These are phyloP conservation scores for Limnephilus lunatus DNA, from an alignment of 2,888 invertebrate species.

Conservation along the genomic window DNA sequence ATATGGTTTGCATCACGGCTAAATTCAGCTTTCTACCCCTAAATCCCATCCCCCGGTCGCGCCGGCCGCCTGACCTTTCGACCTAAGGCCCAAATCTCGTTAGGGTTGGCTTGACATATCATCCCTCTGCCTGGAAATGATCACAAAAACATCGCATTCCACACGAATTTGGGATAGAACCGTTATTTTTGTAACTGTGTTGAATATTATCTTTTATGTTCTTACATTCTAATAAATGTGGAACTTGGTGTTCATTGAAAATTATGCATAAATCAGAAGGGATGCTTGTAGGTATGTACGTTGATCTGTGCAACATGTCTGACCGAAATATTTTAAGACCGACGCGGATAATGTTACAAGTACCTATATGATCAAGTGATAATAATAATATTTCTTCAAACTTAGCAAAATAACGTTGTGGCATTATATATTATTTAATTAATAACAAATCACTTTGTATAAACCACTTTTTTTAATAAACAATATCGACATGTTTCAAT, in stretches of 20 bases:
- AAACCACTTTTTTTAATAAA: too few species aligned
- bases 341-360: too few species aligned
- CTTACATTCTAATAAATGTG: not conserved
- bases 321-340: not conserved
- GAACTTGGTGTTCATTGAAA: not conserved
- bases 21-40: slow-evolving; percentile 57
- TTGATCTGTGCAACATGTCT: not conserved
- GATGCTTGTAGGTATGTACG: not conserved
- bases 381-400: too few species aligned
- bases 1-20: slow-evolving; percentile 71
- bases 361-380: too few species aligned
- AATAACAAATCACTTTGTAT: too few species aligned
- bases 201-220: not conserved
- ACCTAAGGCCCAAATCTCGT: slow-evolving; percentile 56
- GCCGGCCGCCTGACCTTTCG: slow-evolving; percentile 45
- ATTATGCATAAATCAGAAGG: not conserved
- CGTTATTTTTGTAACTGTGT: slow-evolving; percentile 33
- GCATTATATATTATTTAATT: too few species aligned
- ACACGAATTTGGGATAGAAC: not conserved
- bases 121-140: slow-evolving; percentile 42
- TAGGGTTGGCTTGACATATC: slow-evolving; percentile 54
- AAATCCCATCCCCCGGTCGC: slow-evolving; percentile 26
- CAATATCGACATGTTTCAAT: too few species aligned
- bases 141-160: slow-evolving; percentile 39
- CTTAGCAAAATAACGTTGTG: too few species aligned